Percentiles rank a stretch among this genome's conserved stretches.
These are phyloP conservation scores for Invenusta paracnida DNA, from an alignment of 2,888 invertebrate species.

Conservation along the genomic window DNA sequence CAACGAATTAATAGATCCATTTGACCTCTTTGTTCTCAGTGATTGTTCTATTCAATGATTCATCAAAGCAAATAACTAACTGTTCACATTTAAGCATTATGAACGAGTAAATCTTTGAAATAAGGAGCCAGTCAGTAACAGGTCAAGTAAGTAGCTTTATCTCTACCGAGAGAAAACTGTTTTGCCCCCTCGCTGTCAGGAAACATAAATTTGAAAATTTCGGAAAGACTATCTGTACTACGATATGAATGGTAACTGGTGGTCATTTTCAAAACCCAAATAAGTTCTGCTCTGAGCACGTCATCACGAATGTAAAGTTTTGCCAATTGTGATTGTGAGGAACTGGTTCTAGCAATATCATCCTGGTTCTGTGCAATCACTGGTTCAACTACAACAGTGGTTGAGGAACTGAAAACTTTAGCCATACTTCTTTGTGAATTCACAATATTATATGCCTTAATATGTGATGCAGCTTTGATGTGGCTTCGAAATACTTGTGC, in stretches of 20 bases:
- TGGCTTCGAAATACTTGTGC: not conserved
- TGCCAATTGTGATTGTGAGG: not conserved
- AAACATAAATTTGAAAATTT: slow-evolving; percentile 46
- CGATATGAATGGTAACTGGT: slow-evolving; percentile 44
- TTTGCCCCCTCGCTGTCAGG: slow-evolving; percentile 46
- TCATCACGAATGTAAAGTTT: slow-evolving; percentile 36
- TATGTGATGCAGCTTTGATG: not conserved
- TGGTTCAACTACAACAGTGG: not conserved
- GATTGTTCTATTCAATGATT: slow-evolving; percentile 45
- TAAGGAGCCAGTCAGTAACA: slow-evolving; percentile 46
- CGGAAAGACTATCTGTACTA: slow-evolving; percentile 39
- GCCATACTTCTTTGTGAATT: not conserved
- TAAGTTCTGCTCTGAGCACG: slow-evolving; percentile 46
- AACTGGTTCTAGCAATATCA: not conserved
- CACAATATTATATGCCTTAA: not conserved
- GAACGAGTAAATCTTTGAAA: slow-evolving; percentile 44
- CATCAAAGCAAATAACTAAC: slow-evolving; percentile 47
- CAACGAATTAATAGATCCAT: slow-evolving; percentile 50
- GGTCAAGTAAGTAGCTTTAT: slow-evolving; percentile 43
- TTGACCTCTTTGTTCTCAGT: slow-evolving; percentile 46
- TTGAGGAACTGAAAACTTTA: not conserved
- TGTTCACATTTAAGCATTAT: slow-evolving; percentile 37
- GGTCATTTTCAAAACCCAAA: slow-evolving; percentile 45
- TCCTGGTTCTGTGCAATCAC: not conserved
- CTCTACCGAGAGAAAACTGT: slow-evolving; percentile 41